Evolutionary conservation across 2,888 invertebrate genomes (phyloP).

Genomic region (Drosophila mimica): DNA sequence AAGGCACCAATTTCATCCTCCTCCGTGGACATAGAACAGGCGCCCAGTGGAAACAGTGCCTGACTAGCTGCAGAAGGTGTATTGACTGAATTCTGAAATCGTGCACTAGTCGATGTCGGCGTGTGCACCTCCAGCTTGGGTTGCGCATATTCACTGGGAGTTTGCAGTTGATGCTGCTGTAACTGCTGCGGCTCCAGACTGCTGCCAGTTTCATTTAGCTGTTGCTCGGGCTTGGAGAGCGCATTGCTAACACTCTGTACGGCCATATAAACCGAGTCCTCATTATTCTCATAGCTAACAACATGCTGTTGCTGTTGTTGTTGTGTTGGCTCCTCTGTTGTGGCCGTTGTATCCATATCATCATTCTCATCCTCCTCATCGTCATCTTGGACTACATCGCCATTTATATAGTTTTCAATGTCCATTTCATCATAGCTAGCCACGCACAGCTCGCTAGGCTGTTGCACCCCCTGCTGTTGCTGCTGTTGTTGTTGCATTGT

Average conservation of each 20-base stretch:
- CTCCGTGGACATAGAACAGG: constrained; percentile 50
- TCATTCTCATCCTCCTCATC: constrained; percentile 61
- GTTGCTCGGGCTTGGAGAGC: constrained; percentile 41
- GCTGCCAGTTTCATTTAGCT: constrained; percentile 30
- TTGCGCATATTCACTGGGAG: constrained; percentile 50
- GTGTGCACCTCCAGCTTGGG: constrained; percentile 54
- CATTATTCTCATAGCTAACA: constrained; percentile 59
- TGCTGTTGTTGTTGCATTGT: constrained; percentile 45
- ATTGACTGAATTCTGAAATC: constrained; percentile 39
- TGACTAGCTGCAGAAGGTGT: constrained; percentile 58
- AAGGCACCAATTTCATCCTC: constrained; percentile 84
- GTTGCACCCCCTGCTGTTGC: constrained; percentile 50
- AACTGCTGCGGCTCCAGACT: constrained; percentile 44
- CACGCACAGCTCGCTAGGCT: constrained; percentile 63
- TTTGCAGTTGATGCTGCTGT: constrained; percentile 42
- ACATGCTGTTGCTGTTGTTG: constrained; percentile 52
- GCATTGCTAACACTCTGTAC: constrained; percentile 50
- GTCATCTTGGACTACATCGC: constrained; percentile 68
- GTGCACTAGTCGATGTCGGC: constrained; percentile 41
- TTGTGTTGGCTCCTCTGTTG: constrained; percentile 42
- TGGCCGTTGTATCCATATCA: constrained; percentile 54
- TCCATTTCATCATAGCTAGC: constrained; percentile 81
- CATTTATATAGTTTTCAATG: constrained; percentile 81
- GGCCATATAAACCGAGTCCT: constrained; percentile 61
- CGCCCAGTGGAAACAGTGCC: constrained; percentile 39